These are phyloP conservation scores for Eupithecia subumbrata DNA, from an alignment of 2,888 invertebrate species.

Conservation along the genomic window DNA sequence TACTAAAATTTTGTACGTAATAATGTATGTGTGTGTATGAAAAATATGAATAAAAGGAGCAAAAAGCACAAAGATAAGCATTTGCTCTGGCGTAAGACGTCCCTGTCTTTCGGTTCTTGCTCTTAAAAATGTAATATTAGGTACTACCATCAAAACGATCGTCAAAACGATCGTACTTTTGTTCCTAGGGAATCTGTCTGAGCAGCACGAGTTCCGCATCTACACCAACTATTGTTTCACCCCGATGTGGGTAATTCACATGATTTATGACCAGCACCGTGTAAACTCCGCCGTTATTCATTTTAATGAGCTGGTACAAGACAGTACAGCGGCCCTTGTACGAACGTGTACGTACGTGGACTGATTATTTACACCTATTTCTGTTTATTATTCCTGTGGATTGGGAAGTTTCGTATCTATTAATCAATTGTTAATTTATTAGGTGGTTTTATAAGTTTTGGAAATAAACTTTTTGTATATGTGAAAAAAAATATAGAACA, in stretches of 20 bases:
- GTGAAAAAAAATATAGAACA: too few species aligned
- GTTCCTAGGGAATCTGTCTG: background rate
- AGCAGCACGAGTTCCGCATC: constrained; percentile 13
- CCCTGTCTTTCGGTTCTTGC: too few species aligned
- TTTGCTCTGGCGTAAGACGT: background rate
- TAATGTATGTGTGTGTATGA: too few species aligned
- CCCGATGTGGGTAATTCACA: constrained; percentile 42
- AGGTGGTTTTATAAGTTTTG: too few species aligned
- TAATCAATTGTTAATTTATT: too few species aligned
- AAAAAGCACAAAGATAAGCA: background rate
- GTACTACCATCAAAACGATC: too few species aligned
- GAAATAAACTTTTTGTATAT: too few species aligned
- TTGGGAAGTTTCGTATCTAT: background rate
- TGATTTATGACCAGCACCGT: constrained; percentile 44
- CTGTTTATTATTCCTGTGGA: background rate
- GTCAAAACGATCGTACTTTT: background rate
- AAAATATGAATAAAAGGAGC: too few species aligned
- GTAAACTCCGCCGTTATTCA: constrained; percentile 48
- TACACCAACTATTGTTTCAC: background rate
- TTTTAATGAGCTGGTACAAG: constrained; percentile 53
- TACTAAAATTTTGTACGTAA: too few species aligned
- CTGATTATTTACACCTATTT: constrained; percentile 23
- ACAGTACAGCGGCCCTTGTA: constrained; percentile 36
- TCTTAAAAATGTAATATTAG: background rate
- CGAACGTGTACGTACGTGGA: constrained; percentile 16